phyloP scores from a whole-genome alignment of 1,140 invertebrate species.

The Drosophila subobscura region DNA sequence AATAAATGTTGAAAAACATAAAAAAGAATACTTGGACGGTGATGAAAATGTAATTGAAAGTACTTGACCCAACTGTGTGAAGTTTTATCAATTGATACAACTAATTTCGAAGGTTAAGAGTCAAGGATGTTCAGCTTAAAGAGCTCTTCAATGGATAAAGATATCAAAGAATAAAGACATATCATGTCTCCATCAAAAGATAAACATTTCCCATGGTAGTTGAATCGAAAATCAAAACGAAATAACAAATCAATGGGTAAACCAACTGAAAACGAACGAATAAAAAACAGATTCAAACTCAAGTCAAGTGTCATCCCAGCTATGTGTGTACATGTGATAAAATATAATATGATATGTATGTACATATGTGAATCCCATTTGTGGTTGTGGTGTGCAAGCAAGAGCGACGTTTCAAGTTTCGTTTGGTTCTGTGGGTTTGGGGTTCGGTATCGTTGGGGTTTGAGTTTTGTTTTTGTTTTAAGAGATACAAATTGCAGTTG shows the following conservation, averaged over 20 bases:
- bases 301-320: neutral
- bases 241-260: no score
- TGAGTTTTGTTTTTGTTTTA: slow-evolving; percentile 27
- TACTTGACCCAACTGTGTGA: no score
- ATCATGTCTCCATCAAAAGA: no score
- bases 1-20: neutral
- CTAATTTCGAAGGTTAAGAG: no score
- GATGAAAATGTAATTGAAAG: no score
- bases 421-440: slow-evolving; percentile 28
- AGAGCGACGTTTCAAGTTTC: slow-evolving; percentile 31
- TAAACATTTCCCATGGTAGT: no score
- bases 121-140: neutral
- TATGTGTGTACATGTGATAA: no score
- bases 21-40: no score
- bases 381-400: slow-evolving; percentile 4
- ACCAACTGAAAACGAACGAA: neutral
- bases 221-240: no score
- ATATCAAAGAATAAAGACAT: no score
- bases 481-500: slow-evolving; percentile 61
- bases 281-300: slow-evolving; percentile 6
- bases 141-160: neutral
- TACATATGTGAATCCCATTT: neutral
- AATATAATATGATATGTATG: no score
- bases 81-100: no score
- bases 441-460: slow-evolving; percentile 12